Percentiles rank a stretch among this genome's conserved stretches.
Evolutionary conservation across 1,140 invertebrate species (phyloP).

Genomic region (Periplaneta americana): DNA sequence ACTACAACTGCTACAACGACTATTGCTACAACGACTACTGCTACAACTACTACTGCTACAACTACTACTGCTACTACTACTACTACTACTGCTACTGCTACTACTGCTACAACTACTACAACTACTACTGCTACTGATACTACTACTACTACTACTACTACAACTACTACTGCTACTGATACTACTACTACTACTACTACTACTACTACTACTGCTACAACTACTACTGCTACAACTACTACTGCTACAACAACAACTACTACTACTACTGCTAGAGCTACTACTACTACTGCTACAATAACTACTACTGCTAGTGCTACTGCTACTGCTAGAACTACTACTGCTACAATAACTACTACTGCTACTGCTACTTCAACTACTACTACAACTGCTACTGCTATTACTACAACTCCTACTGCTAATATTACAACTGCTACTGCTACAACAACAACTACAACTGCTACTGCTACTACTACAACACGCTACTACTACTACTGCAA

Average conservation of each 20-base stretch:
- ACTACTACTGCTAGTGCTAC: background rate
- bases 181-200: background rate
- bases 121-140: background rate
- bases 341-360: background rate
- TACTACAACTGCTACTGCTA: background rate
- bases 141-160: background rate
- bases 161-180: background rate
- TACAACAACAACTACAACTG: background rate
- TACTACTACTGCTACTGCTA: background rate
- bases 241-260: too few species aligned
- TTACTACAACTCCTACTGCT: background rate
- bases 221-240: too few species aligned
- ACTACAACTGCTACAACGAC: slow-evolving; percentile 11
- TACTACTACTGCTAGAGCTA: too few species aligned
- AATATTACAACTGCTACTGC: background rate
- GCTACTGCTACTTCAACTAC: background rate
- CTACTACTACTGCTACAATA: background rate
- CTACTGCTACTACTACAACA: background rate
- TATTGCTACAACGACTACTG: background rate
- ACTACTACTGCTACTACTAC: slow-evolving; percentile 2
- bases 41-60: slow-evolving; percentile 9
- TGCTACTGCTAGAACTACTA: background rate
- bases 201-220: background rate
- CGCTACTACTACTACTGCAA: background rate
- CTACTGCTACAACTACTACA: background rate